Evolutionary conservation across 2,113 vertebrate genomes (phyloP).

Genomic region (Rhinolophus sinicus): DNA sequence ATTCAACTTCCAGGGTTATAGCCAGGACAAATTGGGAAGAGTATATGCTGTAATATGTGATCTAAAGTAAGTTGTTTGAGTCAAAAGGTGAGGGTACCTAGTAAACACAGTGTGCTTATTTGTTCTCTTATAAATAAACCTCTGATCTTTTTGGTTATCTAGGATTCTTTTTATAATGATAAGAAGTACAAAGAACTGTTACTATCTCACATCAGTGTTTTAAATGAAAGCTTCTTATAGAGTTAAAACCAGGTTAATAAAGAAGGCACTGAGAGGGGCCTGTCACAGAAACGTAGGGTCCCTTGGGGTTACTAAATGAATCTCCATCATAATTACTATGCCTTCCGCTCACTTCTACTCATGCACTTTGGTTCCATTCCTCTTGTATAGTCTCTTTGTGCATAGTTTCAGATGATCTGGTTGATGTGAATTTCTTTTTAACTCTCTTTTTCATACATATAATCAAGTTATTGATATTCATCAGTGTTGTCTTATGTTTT

Average conservation of each 20-base stretch:
- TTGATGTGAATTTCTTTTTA: constrained; percentile 47
- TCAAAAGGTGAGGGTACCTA: constrained; percentile 49
- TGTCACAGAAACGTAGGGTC: background rate
- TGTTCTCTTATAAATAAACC: constrained; percentile 42
- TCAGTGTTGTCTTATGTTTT: background rate
- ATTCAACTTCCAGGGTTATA: constrained; percentile 97
- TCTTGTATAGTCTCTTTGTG: background rate
- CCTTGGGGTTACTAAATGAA: background rate
- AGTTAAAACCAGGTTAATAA: constrained; percentile 13
- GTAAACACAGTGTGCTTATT: constrained; percentile 24
- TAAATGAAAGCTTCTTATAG: background rate
- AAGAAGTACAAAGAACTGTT: constrained; percentile 6
- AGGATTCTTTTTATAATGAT: background rate
- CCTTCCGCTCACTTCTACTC: background rate
- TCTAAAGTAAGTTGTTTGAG: constrained; percentile 89
- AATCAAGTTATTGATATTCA: background rate
- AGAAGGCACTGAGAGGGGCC: background rate
- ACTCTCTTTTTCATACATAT: background rate
- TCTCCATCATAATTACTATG: background rate
- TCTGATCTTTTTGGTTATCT: constrained; percentile 40
- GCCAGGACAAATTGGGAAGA: constrained; percentile 93
- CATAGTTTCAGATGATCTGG: background rate
- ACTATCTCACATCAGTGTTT: background rate
- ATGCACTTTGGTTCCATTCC: background rate
- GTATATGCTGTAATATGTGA: constrained; percentile 96